Conservation (phyloP, 2,888 invertebrate species). For the Crossocerus cetratus region DNA sequence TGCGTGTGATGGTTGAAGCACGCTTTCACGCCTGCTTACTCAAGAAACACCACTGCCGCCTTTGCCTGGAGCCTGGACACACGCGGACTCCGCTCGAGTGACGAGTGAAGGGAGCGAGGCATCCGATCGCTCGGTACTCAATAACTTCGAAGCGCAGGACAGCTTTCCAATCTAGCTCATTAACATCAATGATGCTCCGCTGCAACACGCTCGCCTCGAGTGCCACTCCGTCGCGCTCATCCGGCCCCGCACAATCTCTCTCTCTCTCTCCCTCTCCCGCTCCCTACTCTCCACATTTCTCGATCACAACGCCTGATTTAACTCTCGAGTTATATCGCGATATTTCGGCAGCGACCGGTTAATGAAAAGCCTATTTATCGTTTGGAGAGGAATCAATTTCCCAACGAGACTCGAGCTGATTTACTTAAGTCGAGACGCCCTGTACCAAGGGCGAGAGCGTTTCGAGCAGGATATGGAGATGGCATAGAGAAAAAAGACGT, state of each 20-base stretch:
- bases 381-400: too few species aligned
- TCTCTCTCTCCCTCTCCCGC: too few species aligned
- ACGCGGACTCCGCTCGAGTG: background rate
- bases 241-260: too few species aligned
- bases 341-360: too few species aligned
- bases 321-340: too few species aligned
- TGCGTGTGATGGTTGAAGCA: constrained; percentile 15
- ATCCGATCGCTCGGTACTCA: constrained; percentile 50
- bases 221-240: constrained; percentile 43
- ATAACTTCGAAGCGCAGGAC: constrained; percentile 69
- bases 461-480: background rate
- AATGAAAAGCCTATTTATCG: too few species aligned
- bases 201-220: constrained; percentile 38
- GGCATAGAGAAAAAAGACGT: constrained; percentile 4
- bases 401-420: too few species aligned
- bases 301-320: too few species aligned
- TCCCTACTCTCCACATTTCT: too few species aligned
- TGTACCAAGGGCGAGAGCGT: too few species aligned
- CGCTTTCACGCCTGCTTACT: constrained; percentile 22
- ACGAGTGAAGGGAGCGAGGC: constrained; percentile 18
- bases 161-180: constrained; percentile 73
- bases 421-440: too few species aligned
- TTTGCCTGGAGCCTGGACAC: background rate
- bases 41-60: constrained; percentile 11
- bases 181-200: constrained; percentile 70